Evolutionary conservation across 2,113 vertebrate species (phyloP), one percentile per base, ranked within the genome.

Genomic region (Nanger granti): DNA sequence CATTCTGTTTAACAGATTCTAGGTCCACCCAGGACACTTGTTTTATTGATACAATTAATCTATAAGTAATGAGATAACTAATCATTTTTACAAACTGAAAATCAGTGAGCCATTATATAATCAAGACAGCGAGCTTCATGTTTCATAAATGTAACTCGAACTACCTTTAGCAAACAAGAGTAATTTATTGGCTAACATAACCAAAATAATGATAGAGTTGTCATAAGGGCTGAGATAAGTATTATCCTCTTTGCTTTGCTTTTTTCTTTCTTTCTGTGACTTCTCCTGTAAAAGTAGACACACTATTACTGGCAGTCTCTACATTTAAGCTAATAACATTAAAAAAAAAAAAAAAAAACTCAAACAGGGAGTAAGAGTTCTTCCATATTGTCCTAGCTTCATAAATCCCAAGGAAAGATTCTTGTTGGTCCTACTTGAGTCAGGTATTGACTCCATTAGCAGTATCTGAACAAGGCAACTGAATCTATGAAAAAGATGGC

Each of bases 1-100:
- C 73, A 44, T 41, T 79, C 41, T 79, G 12, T 79, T 15, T 28
- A 11, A 79, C 41, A 79, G 73, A 44, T 44, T 44, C 73, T 79
- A 79, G 41, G 24, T 28, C 73, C 73, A 44, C 28, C 41, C 73
- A 79, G 6, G 41, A 37, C 12, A 76, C 4, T 84, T 64, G 89
- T 91, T 95, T 89, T 28, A 91, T 24, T 87, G 41, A 57, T 91
- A 73, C 2, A 69, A 62, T 93, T 93, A 73, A 86, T 94, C 7
- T 87, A 7, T 90, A 84, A 82, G 22, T 64, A 29, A 89, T 37
- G 20, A 85, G 31, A 3, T 90, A 88, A 73, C 88, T 89, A 93
- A 62, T 31, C 31, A 91, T 90, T 13, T 93, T 92, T 96, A 64
- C 10, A 88, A 88, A 90, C 49, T 95, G n/a, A 93, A 94, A 95